Percentiles rank a stretch among this genome's conserved stretches.
phyloP scores from a whole-genome alignment of 2,888 invertebrate genomes.

The Phasia obesa region DNA sequence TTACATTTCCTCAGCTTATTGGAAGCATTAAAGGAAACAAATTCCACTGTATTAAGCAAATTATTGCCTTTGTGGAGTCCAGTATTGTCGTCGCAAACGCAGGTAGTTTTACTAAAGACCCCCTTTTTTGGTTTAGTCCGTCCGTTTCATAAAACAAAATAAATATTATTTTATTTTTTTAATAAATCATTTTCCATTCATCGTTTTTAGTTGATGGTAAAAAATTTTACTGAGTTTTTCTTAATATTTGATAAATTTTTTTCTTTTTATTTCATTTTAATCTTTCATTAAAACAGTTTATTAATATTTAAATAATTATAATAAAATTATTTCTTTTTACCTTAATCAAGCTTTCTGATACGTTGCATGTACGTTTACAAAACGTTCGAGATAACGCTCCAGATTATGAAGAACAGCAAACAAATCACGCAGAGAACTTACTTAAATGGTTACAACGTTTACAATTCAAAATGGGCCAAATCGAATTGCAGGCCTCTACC shows the following conservation, averaged over 20 bases:
- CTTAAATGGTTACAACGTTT: conserved; percentile 94
- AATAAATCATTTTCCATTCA: not conserved
- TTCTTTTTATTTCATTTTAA: conserved; percentile 61
- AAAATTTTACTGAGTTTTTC: not conserved
- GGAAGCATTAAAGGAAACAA: conserved; percentile 97
- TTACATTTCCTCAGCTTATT: conserved; percentile 96
- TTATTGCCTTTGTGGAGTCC: conserved; percentile 98
- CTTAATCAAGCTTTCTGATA: conserved; percentile 90
- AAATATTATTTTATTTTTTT: not conserved
- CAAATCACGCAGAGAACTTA: conserved; percentile 83
- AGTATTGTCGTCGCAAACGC: conserved; percentile 95
- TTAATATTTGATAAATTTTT: not conserved
- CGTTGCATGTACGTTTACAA: conserved; percentile 93
- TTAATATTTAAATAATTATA: not conserved
- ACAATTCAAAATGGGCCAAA: conserved; percentile 99
- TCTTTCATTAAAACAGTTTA: not conserved
- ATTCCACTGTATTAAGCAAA: conserved; percentile 95
- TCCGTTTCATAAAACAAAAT: not conserved
- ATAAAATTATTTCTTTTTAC: conserved; percentile 68
- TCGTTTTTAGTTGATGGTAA: not conserved
- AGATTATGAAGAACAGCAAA: conserved; percentile 82
- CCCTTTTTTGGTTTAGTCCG: not conserved
- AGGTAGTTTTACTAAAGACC: conserved; percentile 82
- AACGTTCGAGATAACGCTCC: conserved; percentile 92
- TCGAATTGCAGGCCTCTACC: conserved; percentile 95